A percentile compares a stretch with the other conserved stretches of the same genome.
Evolutionary conservation across 2,113 vertebrate genomes (phyloP).

Genomic region (Zosterops borbonicus): DNA sequence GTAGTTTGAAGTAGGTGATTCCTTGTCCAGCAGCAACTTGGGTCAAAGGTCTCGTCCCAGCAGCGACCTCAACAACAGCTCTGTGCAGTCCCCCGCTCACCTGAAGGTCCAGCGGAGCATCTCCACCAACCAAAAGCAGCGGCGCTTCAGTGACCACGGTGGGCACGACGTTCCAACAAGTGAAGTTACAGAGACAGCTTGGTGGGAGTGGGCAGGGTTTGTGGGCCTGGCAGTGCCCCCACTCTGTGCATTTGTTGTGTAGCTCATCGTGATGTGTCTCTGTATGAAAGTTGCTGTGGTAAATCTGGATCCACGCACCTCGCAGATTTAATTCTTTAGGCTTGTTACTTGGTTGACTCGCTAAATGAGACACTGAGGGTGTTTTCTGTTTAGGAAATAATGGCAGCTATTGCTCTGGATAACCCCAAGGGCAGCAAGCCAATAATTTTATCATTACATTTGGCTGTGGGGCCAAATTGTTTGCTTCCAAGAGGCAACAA

Average conservation of each 20-base stretch:
- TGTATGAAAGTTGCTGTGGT: not conserved
- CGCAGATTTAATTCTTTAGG: not conserved
- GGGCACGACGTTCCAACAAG: constrained; percentile 76
- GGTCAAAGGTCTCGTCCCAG: constrained; percentile 91
- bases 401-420: not conserved
- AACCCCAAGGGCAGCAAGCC: not conserved
- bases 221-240: constrained; percentile 51
- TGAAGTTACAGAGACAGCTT: constrained; percentile 67
- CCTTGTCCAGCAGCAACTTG: constrained; percentile 86
- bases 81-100: constrained; percentile 92
- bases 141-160: constrained; percentile 98
- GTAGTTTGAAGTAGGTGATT: constrained; percentile 93
- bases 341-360: not conserved
- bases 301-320: not conserved
- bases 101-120: constrained; percentile 96
- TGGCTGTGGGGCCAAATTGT: not conserved
- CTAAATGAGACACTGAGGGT: not conserved
- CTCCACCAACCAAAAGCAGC: constrained; percentile 97
- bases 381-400: not conserved
- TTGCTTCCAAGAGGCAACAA: not conserved
- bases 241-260: constrained; percentile 64
- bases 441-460: not conserved
- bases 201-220: constrained; percentile 61
- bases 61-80: constrained; percentile 97
- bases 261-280: not conserved